A percentile compares a stretch with the other conserved stretches of the same genome.
Conservation (phyloP, 2,888 invertebrate species). For the Stenotaenia linearis region DNA sequence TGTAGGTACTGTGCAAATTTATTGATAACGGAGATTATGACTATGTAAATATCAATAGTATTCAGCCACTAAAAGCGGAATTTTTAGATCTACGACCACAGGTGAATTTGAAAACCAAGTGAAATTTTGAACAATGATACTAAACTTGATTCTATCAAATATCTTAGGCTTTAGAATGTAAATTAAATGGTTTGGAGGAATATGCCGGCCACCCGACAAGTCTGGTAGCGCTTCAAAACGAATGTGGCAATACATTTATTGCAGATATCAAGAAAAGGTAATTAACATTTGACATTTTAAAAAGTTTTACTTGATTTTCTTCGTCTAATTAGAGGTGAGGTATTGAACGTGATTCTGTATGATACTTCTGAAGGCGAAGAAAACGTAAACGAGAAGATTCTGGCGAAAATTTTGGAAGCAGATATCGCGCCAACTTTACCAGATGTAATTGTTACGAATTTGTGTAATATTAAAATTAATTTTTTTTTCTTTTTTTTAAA, state of each 20-base stretch:
- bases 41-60: background rate
- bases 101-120: background rate
- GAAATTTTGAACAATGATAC: too few relatives aligned
- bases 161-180: conserved; percentile 39
- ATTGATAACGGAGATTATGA: background rate
- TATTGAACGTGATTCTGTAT: too few relatives aligned
- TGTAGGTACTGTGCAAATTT: background rate
- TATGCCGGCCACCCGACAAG: conserved; percentile 41
- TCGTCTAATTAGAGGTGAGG: too few relatives aligned
- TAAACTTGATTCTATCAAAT: too few relatives aligned
- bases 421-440: background rate
- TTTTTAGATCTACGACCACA: background rate
- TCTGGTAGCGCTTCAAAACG: background rate
- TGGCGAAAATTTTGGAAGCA: conserved; percentile 45
- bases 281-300: conserved; percentile 53
- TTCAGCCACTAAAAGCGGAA: background rate
- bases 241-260: background rate
- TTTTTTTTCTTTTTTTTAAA: background rate
- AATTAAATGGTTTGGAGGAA: conserved; percentile 65
- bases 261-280: conserved; percentile 40
- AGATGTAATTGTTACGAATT: background rate
- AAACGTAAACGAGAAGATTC: conserved; percentile 58
- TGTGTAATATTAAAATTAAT: background rate
- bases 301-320: too few relatives aligned
- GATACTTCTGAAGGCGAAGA: conserved; percentile 62